Evolutionary conservation across 2,888 invertebrate genomes (phyloP).

Genomic region (Drosophila gaucha): DNA sequence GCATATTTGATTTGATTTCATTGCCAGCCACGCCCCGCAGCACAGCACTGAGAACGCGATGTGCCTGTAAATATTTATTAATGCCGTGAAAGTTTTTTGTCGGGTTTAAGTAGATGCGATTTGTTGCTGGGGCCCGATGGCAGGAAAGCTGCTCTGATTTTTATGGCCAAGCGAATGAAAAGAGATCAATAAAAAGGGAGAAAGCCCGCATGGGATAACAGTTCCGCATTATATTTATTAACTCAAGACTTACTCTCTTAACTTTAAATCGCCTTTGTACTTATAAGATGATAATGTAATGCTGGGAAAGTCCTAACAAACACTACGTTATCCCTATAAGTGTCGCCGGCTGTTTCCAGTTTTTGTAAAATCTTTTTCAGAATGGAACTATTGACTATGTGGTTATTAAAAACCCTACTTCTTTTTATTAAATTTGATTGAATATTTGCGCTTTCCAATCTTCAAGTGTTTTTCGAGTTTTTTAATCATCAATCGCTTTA

Average conservation of each 20-base stretch:
- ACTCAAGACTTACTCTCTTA: conserved; percentile 13
- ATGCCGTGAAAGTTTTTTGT: conserved; percentile 64
- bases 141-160: conserved; percentile 61
- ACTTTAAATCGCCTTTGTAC: conserved; percentile 9
- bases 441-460: neutral
- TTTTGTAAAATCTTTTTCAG: too few relatives aligned
- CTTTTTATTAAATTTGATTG: neutral
- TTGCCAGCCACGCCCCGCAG: conserved; percentile 58
- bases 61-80: conserved; percentile 80
- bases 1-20: conserved; percentile 80
- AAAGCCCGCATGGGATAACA: neutral
- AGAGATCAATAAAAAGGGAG: conserved; percentile 34
- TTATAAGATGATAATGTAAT: conserved; percentile 2
- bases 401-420: too few relatives aligned
- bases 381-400: too few relatives aligned
- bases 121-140: conserved; percentile 27
- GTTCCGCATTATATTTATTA: conserved; percentile 36
- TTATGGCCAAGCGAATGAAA: conserved; percentile 47
- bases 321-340: conserved; percentile 8
- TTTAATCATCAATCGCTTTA: conserved; percentile 40
- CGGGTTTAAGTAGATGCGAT: conserved; percentile 59
- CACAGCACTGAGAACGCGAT: conserved; percentile 65
- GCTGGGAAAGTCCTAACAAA: neutral
- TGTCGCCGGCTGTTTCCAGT: too few relatives aligned
- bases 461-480: conserved; percentile 16